A percentile compares a stretch with the other conserved stretches of the same genome.
Evolutionary conservation across 1,140 invertebrate species (phyloP).

Genomic region (Venturia canescens): DNA sequence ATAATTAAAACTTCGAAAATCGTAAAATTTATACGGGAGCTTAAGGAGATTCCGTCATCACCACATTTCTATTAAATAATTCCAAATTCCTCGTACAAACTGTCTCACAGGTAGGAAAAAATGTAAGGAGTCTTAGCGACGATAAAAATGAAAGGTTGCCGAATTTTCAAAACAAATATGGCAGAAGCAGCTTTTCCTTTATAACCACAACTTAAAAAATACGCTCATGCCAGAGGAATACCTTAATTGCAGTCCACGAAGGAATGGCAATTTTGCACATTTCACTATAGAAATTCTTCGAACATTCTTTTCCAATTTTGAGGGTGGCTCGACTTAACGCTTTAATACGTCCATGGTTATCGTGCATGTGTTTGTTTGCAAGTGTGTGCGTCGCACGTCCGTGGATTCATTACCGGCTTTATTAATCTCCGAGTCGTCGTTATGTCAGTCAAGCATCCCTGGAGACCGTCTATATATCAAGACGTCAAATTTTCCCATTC

Average conservation of each 20-base stretch:
- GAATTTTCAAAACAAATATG: too few species aligned
- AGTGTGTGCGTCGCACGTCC: not conserved
- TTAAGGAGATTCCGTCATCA: too few species aligned
- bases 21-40: too few species aligned
- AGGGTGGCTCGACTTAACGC: not conserved
- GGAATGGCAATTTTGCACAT: slow-evolving; percentile 21
- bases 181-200: too few species aligned
- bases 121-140: too few species aligned
- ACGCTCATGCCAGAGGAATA: too few species aligned
- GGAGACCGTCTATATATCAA: slow-evolving; percentile 20
- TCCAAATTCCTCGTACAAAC: too few species aligned
- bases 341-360: not conserved
- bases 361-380: not conserved
- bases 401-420: slow-evolving; percentile 39
- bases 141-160: too few species aligned
- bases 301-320: slow-evolving; percentile 18
- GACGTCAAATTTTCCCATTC: slow-evolving; percentile 36
- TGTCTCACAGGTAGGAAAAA: too few species aligned
- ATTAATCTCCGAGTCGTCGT: slow-evolving; percentile 30
- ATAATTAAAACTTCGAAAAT: too few species aligned
- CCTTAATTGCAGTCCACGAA: not conserved
- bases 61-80: too few species aligned
- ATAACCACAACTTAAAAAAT: too few species aligned
- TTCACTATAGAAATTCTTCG: not conserved
- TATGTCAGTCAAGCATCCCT: slow-evolving; percentile 35